phyloP scores from a whole-genome alignment of 92 coral and sea anemone species.

The Porites evermanni region DNA sequence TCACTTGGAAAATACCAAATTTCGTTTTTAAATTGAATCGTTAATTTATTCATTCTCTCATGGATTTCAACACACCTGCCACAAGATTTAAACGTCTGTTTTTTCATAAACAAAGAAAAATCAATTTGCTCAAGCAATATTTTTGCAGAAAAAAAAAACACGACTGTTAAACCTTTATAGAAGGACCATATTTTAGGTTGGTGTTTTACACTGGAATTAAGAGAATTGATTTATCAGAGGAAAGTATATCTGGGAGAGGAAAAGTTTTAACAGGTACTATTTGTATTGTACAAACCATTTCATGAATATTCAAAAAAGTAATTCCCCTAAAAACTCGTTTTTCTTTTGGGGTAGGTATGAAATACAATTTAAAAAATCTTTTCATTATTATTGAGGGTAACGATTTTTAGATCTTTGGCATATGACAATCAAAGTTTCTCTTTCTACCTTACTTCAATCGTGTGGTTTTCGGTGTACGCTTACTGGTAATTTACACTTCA shows the following conservation, averaged over 20 bases:
- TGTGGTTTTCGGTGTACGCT: no score
- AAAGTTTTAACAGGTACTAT: neutral
- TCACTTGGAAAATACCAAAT: neutral
- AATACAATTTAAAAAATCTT: neutral
- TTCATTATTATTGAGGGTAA: neutral
- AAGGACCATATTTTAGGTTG: neutral
- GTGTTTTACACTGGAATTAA: neutral
- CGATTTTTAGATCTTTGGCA: no score
- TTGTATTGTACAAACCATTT: neutral
- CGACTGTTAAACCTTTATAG: neutral
- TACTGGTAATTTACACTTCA: no score
- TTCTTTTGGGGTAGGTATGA: neutral
- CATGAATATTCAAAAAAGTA: neutral
- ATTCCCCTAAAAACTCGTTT: neutral
- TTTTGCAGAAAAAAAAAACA: no score
- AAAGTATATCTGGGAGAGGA: neutral
- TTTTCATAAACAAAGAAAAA: neutral
- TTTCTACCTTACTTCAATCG: no score
- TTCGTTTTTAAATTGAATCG: neutral
- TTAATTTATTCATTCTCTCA: constrained; percentile 37
- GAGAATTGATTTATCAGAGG: neutral
- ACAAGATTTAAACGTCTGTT: constrained; percentile 20
- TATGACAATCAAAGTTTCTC: no score
- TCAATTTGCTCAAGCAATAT: no score
- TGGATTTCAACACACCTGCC: constrained; percentile 30